Evolutionary conservation across 2,797 vertebrate genomes (phyloP).

Genomic region (Brachymystax lenok): DNA sequence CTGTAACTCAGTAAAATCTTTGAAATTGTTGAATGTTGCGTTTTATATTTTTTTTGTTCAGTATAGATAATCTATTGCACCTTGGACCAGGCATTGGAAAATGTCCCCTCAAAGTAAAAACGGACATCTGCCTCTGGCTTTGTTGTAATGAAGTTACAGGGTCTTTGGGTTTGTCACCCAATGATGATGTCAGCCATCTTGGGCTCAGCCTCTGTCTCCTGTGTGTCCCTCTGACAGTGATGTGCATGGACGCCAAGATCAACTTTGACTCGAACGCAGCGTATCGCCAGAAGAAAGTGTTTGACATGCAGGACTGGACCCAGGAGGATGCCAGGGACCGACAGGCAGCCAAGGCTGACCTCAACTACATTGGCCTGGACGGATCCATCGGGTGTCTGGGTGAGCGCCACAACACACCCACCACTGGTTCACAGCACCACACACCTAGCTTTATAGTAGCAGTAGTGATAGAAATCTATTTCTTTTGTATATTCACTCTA

Average conservation of each 20-base stretch:
- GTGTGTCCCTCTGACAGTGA: constrained; percentile 72
- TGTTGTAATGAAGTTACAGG: not conserved
- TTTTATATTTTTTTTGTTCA: too few species aligned
- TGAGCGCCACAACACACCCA: constrained; percentile 47
- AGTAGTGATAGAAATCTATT: not conserved
- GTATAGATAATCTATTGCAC: not conserved
- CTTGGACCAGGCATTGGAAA: not conserved
- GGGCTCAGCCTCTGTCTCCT: not conserved
- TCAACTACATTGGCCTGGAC: constrained; percentile 97
- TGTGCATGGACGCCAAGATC: constrained; percentile 99
- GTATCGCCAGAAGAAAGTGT: constrained; percentile 93
- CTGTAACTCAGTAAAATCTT: too few species aligned
- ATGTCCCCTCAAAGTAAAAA: not conserved
- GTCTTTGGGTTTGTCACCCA: not conserved
- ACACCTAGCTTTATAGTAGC: constrained; percentile 2
- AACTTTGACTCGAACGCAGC: constrained; percentile 95
- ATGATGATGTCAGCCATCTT: not conserved
- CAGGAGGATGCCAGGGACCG: constrained; percentile 92
- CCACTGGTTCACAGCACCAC: not conserved
- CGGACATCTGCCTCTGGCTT: not conserved
- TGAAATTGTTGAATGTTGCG: too few species aligned
- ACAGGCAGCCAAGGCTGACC: constrained; percentile 87
- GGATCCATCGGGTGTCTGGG: constrained; percentile 96
- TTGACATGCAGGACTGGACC: constrained; percentile 90
- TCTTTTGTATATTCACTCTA: not conserved